These are phyloP conservation scores for Anoncus sp. DNA, from an alignment of 2,888 invertebrate species.

Conservation along the genomic window DNA sequence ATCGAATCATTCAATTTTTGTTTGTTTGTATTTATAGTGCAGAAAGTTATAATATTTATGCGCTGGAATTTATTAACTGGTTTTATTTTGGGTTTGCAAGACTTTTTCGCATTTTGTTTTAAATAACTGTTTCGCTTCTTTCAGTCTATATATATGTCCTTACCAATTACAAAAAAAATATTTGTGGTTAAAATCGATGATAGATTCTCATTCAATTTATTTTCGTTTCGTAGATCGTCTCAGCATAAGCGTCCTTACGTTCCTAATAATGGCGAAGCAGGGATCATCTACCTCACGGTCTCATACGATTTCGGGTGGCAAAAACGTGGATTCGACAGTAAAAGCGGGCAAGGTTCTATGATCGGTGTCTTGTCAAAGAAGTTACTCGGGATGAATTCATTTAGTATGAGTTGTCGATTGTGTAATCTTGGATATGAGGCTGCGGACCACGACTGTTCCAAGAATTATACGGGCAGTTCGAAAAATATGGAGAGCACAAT, in stretches of 20 bases:
- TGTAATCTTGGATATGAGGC: slow-evolving; percentile 50
- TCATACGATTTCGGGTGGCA: slow-evolving; percentile 33
- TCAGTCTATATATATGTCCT: slow-evolving; percentile 33
- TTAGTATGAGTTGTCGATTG: slow-evolving; percentile 30
- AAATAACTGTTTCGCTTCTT: slow-evolving; percentile 5
- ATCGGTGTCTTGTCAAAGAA: slow-evolving; percentile 28
- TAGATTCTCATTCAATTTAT: slow-evolving; percentile 28
- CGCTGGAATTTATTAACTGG: slow-evolving; percentile 22
- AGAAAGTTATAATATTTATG: slow-evolving; percentile 28
- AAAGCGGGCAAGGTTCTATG: slow-evolving; percentile 18
- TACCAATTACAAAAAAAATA: slow-evolving; percentile 18
- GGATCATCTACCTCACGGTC: slow-evolving; percentile 11
- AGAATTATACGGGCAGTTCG: slow-evolving; percentile 59
- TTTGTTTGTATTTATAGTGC: slow-evolving; percentile 14
- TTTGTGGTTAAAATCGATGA: slow-evolving; percentile 13
- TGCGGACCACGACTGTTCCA: slow-evolving; percentile 66
- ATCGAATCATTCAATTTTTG: too few relatives aligned
- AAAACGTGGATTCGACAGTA: slow-evolving; percentile 29
- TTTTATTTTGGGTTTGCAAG: slow-evolving; percentile 31
- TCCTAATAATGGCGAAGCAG: slow-evolving; percentile 22
- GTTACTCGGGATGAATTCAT: slow-evolving; percentile 14
- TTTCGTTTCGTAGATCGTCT: slow-evolving; percentile 24
- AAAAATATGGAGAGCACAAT: slow-evolving; percentile 72
- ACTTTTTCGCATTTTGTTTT: slow-evolving; percentile 29
- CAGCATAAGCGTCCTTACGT: slow-evolving; percentile 23